Conservation (phyloP, 1,140 invertebrate genomes). For the Eurosta solidaginis region DNA sequence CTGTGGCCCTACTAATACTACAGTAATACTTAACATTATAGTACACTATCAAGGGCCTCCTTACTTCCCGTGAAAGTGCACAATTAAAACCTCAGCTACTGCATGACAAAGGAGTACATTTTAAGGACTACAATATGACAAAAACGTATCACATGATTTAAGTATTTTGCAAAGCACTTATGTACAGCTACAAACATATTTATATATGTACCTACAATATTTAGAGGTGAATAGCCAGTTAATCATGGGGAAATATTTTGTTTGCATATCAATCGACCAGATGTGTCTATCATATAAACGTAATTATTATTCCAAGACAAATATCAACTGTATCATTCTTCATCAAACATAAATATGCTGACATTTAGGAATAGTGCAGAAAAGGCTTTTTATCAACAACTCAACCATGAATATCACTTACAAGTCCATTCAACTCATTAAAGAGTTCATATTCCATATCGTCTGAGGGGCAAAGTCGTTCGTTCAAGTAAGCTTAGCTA, state of each 20-base stretch:
- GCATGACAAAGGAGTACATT: too few species aligned
- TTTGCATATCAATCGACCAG: constrained; percentile 7
- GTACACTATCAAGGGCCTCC: too few species aligned
- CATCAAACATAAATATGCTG: constrained; percentile 8
- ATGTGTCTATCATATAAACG: neutral
- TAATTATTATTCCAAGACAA: constrained; percentile 17
- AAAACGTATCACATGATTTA: too few species aligned
- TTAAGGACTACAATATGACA: too few species aligned
- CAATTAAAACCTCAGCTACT: too few species aligned
- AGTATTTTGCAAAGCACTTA: too few species aligned
- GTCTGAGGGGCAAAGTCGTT: neutral
- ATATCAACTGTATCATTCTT: constrained; percentile 26
- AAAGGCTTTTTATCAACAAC: constrained; percentile 1
- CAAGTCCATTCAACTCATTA: constrained; percentile 16
- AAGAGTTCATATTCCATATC: neutral
- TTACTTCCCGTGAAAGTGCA: too few species aligned
- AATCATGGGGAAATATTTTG: neutral
- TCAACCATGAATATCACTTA: neutral
- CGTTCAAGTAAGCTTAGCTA: neutral
- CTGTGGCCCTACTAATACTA: too few species aligned
- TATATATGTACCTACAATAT: too few species aligned
- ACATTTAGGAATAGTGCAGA: neutral
- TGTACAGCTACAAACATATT: too few species aligned
- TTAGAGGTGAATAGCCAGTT: too few species aligned
- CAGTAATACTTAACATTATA: too few species aligned